Conservation (phyloP, 2,888 invertebrate species). For the Macropis europaea region DNA sequence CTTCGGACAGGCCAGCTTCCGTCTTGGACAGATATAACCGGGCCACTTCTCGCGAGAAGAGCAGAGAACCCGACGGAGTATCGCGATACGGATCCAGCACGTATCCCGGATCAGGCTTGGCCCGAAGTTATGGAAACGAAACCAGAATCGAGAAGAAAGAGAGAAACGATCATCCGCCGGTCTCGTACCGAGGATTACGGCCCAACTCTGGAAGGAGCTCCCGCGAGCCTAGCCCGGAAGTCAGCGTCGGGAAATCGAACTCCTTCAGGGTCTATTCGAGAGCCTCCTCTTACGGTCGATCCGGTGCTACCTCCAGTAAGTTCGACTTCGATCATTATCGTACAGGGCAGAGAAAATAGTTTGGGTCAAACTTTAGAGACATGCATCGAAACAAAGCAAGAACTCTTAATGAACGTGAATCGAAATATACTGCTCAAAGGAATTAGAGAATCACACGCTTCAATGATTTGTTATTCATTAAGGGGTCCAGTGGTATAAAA, state of each 20-base stretch:
- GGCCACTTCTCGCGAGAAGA: conserved; percentile 70
- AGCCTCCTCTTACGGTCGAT: conserved; percentile 66
- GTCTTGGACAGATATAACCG: conserved; percentile 74
- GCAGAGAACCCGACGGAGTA: conserved; percentile 70
- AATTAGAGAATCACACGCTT: no score
- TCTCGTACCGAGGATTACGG: conserved; percentile 80
- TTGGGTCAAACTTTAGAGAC: no score
- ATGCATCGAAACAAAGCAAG: no score
- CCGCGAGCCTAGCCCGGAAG: conserved; percentile 82
- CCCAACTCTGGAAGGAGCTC: conserved; percentile 75
- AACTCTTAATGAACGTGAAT: no score
- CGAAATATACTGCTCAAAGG: no score
- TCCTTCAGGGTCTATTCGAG: conserved; percentile 68
- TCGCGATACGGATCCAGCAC: conserved; percentile 71
- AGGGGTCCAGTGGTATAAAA: no score
- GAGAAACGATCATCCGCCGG: conserved; percentile 77
- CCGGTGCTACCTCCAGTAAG: conserved; percentile 59
- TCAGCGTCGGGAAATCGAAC: conserved; percentile 65
- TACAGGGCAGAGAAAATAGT: no score
- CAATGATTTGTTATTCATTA: no score
- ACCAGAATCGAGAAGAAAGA: conserved; percentile 76
- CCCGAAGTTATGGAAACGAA: conserved; percentile 68
- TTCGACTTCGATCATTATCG: conserved; percentile 28
- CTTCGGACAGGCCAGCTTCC: conserved; percentile 72
- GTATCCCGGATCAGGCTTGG: conserved; percentile 69